Evolutionary conservation across 2,888 invertebrate genomes (phyloP), one percentile per base, ranked within the genome.

Genomic region (Leptinotarsa rubiginosa): DNA sequence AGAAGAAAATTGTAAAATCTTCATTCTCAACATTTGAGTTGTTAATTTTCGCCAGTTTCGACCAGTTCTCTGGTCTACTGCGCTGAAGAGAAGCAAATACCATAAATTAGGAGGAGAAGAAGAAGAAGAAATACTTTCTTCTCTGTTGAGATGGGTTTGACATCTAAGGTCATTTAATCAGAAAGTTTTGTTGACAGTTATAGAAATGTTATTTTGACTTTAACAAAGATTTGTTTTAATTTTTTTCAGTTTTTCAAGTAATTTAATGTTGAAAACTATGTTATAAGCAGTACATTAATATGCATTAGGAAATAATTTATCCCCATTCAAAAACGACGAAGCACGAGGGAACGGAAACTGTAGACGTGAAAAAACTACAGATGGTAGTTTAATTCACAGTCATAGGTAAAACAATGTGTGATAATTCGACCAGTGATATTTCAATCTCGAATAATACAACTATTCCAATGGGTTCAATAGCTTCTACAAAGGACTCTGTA

Each of bases 161-260:
- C 31, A 31, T 31, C 1, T 25, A 31, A 41, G 2, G 41, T 41
- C 10, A 41, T 41, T 41, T 12, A 12, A 10, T 10, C 41, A 41
- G 41, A 41, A 10, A 2, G 41, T 41, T 41, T 41, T 41, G 41
- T 41, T 41, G 41, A 41, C 41, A 10, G 41, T 41, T 41, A 41
- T 41, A 41, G 41, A 41, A 41, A 41, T 41, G 31, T 31, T 31
- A 41, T 41, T 41, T 81, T 87, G 50, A 52, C 20, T 52, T 10
- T 54, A 50, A 25, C 12, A 20, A 52, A 66, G 12, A 18, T 2
- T 52, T 18, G n/a, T 52, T 52, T 18, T 18, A 1, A 52, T 18
- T 52, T 52, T 18, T 52, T 18, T 52, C 12, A 52, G 2, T 0
- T 18, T 18, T 7, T 3, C 12, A 52, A 52, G 18, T 13, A 2